Evolutionary conservation across 2,797 vertebrate species (phyloP).

Genomic region (Spinus olivaceus): DNA sequence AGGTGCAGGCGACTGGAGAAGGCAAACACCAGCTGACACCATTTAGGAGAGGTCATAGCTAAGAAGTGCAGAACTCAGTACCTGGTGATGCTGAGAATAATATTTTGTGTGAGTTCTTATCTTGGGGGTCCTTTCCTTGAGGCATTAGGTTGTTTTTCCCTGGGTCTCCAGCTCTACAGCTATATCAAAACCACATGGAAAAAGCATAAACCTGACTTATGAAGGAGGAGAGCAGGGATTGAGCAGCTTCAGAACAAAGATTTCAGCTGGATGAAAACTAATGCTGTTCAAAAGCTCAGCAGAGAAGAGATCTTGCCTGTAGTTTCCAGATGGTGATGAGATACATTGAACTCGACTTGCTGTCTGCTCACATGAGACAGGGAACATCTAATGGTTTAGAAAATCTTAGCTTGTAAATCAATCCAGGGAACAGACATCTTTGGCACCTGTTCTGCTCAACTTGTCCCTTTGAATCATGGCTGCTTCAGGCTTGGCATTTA

Average conservation of each 20-base stretch:
- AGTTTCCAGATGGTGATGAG: conserved; percentile 35
- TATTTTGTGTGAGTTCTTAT: conserved; percentile 21
- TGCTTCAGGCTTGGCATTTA: conserved; percentile 8
- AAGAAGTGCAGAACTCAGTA: background rate
- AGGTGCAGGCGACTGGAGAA: background rate
- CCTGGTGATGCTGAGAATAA: conserved; percentile 14
- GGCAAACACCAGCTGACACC: conserved; percentile 29
- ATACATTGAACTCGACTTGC: background rate
- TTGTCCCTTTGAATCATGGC: conserved; percentile 46
- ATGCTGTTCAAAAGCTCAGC: conserved; percentile 13
- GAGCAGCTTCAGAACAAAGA: conserved; percentile 46
- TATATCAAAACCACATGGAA: conserved; percentile 48
- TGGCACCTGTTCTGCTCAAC: conserved; percentile 38
- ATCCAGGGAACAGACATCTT: background rate
- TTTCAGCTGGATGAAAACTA: conserved; percentile 42
- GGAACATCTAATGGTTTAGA: background rate
- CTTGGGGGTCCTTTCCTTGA: conserved; percentile 7
- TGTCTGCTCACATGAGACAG: conserved; percentile 9
- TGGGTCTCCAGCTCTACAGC: background rate
- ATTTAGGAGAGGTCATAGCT: conserved; percentile 11
- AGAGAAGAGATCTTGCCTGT: conserved; percentile 12
- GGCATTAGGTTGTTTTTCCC: background rate
- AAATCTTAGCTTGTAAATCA: conserved; percentile 42
- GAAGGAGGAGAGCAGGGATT: background rate
- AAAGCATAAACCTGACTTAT: conserved; percentile 13